These are phyloP conservation scores for Gobiocypris rarus DNA, from an alignment of 2,113 vertebrate species.

Conservation along the genomic window DNA sequence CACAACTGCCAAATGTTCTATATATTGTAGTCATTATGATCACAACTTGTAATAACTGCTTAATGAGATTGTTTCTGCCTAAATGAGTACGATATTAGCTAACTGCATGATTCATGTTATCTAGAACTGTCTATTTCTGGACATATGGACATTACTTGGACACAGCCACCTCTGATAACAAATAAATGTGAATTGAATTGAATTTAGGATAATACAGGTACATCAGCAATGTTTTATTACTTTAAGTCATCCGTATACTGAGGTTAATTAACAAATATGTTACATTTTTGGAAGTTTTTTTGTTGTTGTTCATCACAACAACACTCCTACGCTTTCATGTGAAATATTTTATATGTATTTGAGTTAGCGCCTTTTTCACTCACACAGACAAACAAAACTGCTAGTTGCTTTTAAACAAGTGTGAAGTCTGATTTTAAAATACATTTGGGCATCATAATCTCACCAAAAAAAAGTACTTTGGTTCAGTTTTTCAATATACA, in stretches of 20 bases:
- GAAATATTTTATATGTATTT: not conserved
- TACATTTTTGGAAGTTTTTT: not conserved
- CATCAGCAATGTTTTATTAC: not conserved
- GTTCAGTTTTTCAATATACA: not conserved
- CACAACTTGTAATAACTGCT: too few species aligned
- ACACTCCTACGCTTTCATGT: not conserved
- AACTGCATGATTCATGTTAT: too few species aligned
- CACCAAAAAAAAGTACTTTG: not conserved
- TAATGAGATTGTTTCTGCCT: too few species aligned
- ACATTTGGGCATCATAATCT: not conserved
- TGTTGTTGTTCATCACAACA: not conserved
- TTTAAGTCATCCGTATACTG: not conserved
- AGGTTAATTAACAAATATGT: not conserved
- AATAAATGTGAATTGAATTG: too few species aligned
- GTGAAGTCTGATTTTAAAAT: not conserved
- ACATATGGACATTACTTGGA: too few species aligned
- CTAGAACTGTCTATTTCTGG: too few species aligned
- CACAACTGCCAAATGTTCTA: too few species aligned
- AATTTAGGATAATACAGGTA: not conserved
- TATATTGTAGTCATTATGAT: too few species aligned
- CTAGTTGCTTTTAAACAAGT: not conserved
- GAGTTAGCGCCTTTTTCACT: not conserved
- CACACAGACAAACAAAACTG: not conserved
- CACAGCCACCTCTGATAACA: too few species aligned
- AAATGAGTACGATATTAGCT: too few species aligned